Base-by-base conservation (phyloP, 2,888 invertebrate species). In the Platypus cylindrus region DNA sequence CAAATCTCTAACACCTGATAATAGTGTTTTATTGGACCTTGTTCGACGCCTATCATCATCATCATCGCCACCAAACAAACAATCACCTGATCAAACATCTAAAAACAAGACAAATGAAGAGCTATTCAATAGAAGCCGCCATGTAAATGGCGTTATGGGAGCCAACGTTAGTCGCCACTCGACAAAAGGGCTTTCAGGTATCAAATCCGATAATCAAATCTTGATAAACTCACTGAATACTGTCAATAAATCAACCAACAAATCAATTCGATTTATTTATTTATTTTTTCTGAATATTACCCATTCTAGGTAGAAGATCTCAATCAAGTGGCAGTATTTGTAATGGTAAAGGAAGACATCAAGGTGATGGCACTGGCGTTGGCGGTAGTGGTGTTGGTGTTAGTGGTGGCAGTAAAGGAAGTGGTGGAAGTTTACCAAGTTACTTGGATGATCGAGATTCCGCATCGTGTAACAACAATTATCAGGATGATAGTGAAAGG, bases 111-210 rank as follows among this genome's bases (percentile, higher is more conserved):
- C 25, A 20, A 12, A 15, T 13, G 16, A 8, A 34, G 17, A 24
- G 22, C 17, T 22, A n/a, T n/a, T n/a, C n/a, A n/a, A n/a, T n/a
- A n/a, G n/a, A n/a, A n/a, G 3, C 14, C 17, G 38, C 30, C 34
- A 41, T 41, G 37, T 41, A 30, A 36, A 14, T 24, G 29, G 30
- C 34, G 40, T 28, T 13, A 81, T 81, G 81, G 81, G 81, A 58
- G 78, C 80, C 41, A 81, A 80, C 68, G 73, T 80, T 55, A 79
- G 80, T 67, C 74, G 80, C 45, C 78, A 78, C 60, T 77, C 75
- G 53, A 71, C 73, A 50, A 79, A 80, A 52, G 74, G 78, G 48
- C 70, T 78, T 30, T 74, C 75, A 37, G 41, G 41, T 41, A 33
- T n/a, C n/a, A n/a, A n/a, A n/a, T n/a, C n/a, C n/a, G n/a, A n/a